Base-by-base conservation (phyloP, 37 sponge, comb jelly and placozoan species). In the Diacarnus erythraeanus region DNA sequence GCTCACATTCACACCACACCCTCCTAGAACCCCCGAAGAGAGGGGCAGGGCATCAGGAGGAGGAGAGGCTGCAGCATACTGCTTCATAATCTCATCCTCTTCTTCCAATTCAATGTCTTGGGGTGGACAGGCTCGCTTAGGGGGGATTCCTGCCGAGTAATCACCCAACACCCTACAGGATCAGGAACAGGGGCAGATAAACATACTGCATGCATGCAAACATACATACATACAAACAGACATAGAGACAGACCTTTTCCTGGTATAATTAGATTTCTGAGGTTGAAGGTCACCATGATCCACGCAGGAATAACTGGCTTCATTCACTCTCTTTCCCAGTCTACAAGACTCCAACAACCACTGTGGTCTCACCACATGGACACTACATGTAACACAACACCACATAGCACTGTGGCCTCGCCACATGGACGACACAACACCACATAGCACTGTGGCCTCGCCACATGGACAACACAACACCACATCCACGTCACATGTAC, bases 291-390 rank as follows among this genome's bases (percentile, higher is more conserved):
- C 64, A 15, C n/a, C 25, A 23, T 61, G 64, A 61, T 34, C 20
- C 17, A 9, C 71, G 5, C n/a, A 61, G 0, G 39, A 10, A 29
- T 89, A 74, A 18, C 63, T 21, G 10, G 61, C 75, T 70, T 84
- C 85, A 22, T 27, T n/a, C n/a, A 66, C 30, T 27, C 51, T 71
- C 59, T 60, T 51, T 37, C 80, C 80, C 26, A 38, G 33, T 1
- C 12, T 68, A 51, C 83, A 87, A 34, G 73, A 82, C 26, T 65
- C 88, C 57, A 87, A 21, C 27, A 87, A 64, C 88, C 88, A 87
- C 57, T 34, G 61, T 2, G 73, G 42, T 20, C 56, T 57, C 65
- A 87, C 88, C 30, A 87, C 78, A 36, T 63, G 65, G 30, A 76
- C 82, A 37, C 87, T 87, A 51, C 5, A 37, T 42, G 76, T 27